Evolutionary conservation across 2,797 vertebrate genomes (phyloP).

Genomic region (Manis javanica): DNA sequence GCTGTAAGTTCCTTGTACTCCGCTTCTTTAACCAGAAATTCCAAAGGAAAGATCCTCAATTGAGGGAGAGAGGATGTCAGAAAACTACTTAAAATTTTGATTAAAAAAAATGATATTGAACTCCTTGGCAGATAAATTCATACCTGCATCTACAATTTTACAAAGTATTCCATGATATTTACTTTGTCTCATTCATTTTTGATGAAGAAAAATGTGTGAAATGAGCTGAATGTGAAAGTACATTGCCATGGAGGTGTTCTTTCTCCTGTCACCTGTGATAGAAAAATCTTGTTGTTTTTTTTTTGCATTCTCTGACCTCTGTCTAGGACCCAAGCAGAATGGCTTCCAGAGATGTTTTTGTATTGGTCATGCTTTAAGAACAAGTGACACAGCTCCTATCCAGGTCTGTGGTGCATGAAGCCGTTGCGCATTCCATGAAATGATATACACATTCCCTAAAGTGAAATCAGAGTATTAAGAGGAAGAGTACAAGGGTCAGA

Average conservation of each 20-base stretch:
- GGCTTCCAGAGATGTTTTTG: neutral
- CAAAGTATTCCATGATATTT: neutral
- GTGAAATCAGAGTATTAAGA: neutral
- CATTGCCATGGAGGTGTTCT: neutral
- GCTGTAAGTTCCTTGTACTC: neutral
- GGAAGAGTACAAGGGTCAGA: neutral
- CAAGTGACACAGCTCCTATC: neutral
- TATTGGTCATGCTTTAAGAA: neutral
- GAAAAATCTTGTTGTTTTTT: neutral
- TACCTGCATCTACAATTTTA: neutral
- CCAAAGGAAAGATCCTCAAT: neutral
- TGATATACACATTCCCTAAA: neutral
- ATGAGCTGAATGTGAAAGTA: neutral
- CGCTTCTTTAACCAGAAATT: constrained; percentile 4
- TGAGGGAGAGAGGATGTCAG: neutral
- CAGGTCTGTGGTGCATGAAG: neutral
- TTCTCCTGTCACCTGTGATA: neutral
- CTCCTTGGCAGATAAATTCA: neutral
- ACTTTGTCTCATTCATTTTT: neutral
- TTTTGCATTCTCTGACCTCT: neutral
- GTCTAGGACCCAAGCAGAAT: neutral
- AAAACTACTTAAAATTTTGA: neutral
- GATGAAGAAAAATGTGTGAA: neutral
- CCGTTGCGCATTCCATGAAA: neutral
- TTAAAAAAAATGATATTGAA: neutral